These are phyloP conservation scores for Ypsolopha sequella DNA, from an alignment of 2,888 invertebrate species.

Conservation along the genomic window DNA sequence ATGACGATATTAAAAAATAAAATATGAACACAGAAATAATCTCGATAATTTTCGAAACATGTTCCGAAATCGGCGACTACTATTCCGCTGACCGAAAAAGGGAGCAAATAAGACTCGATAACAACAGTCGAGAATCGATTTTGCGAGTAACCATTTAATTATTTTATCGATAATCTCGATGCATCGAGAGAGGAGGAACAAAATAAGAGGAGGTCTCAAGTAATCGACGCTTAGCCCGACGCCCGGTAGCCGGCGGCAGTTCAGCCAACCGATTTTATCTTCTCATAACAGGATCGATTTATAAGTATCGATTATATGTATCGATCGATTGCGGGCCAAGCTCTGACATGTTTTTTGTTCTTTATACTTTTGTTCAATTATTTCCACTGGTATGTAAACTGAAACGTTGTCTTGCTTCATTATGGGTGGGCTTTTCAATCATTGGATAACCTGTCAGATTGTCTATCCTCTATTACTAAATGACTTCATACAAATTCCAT, in stretches of 20 bases:
- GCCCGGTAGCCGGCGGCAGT: conserved; percentile 68
- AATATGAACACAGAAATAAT: not conserved
- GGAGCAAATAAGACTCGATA: conserved; percentile 63
- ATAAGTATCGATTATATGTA: conserved; percentile 69
- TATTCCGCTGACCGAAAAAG: conserved; percentile 51
- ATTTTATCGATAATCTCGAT: conserved; percentile 68
- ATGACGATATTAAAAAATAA: not conserved
- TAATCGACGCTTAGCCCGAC: conserved; percentile 67
- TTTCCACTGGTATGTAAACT: too few species aligned
- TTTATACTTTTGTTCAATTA: too few species aligned
- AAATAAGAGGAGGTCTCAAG: conserved; percentile 54
- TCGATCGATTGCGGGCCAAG: conserved; percentile 51
- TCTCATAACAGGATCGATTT: conserved; percentile 68
- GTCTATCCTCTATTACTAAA: too few species aligned
- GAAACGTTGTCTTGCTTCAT: too few species aligned
- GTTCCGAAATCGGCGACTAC: conserved; percentile 13
- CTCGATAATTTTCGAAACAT: conserved; percentile 2
- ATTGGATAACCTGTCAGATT: too few species aligned
- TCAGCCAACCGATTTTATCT: conserved; percentile 57
- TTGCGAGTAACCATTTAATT: conserved; percentile 71
- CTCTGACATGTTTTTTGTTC: too few species aligned
- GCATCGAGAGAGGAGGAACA: conserved; percentile 49
- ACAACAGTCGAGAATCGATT: conserved; percentile 70
- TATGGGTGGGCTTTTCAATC: too few species aligned
- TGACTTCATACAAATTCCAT: too few species aligned